Conservation (phyloP, 2,888 invertebrate genomes). For the Epicampocera succincta region DNA sequence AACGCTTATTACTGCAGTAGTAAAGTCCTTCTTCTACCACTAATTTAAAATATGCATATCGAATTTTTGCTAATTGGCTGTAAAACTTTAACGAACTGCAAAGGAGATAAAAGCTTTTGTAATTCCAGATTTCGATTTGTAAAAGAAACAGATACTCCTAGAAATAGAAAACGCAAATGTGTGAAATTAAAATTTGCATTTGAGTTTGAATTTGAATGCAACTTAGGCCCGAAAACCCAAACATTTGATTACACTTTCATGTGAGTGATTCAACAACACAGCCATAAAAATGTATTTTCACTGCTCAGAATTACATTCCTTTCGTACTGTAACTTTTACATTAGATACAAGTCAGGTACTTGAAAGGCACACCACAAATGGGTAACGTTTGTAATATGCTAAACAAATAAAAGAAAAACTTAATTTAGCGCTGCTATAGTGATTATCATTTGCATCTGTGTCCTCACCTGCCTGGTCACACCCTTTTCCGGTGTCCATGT, state of each 20-base stretch:
- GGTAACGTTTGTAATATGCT: conserved; percentile 27
- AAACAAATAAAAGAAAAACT: conserved; percentile 35
- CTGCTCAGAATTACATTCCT: background rate
- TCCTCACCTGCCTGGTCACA: conserved; percentile 23
- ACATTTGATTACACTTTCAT: conserved; percentile 37
- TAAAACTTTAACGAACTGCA: conserved; percentile 44
- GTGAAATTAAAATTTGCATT: conserved; percentile 25
- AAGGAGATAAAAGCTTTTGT: conserved; percentile 7
- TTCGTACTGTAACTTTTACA: background rate
- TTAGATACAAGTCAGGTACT: conserved; percentile 42
- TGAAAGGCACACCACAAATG: conserved; percentile 45
- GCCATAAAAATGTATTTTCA: background rate
- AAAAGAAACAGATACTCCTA: background rate
- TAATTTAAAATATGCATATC: conserved; percentile 52
- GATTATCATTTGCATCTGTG: background rate
- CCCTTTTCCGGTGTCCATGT: conserved; percentile 53
- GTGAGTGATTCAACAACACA: conserved; percentile 4
- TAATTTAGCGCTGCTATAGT: conserved; percentile 13
- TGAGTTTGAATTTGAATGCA: background rate
- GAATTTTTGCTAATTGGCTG: conserved; percentile 58
- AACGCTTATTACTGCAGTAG: background rate
- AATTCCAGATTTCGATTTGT: conserved; percentile 2
- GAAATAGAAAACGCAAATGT: conserved; percentile 26
- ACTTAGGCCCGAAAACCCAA: conserved; percentile 5
- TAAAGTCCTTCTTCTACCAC: conserved; percentile 10